phyloP scores from a whole-genome alignment of 2,888 invertebrate species.

The Deladenus siricidicola region DNA sequence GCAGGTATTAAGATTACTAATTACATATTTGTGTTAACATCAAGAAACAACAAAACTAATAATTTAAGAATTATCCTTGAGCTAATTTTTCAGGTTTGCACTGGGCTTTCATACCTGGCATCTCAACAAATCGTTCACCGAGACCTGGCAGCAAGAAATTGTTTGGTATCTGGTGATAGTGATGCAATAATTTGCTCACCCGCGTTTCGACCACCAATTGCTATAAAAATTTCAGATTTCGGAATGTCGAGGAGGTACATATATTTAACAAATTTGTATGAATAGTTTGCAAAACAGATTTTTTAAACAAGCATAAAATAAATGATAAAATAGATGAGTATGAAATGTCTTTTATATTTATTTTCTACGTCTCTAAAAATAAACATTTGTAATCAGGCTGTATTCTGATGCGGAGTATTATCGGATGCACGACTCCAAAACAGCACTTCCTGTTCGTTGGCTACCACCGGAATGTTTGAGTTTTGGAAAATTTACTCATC shows the following conservation, averaged over 20 bases:
- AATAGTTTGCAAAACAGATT: background rate
- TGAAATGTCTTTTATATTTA: background rate
- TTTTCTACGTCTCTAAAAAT: conserved; percentile 8
- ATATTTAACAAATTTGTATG: conserved; percentile 1
- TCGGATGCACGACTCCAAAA: conserved; percentile 33
- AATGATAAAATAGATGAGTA: too few species aligned
- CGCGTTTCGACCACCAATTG: conserved; percentile 36
- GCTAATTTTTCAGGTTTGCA: conserved; percentile 73
- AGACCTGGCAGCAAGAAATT: conserved; percentile 83
- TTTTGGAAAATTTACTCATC: conserved; percentile 92
- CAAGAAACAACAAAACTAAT: too few species aligned
- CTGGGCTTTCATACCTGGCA: conserved; percentile 62
- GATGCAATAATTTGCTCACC: conserved; percentile 32
- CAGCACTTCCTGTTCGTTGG: conserved; percentile 62
- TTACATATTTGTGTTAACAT: too few species aligned
- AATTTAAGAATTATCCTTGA: too few species aligned
- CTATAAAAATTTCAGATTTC: conserved; percentile 51
- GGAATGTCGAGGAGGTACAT: conserved; percentile 45
- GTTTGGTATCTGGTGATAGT: conserved; percentile 64
- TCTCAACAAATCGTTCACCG: conserved; percentile 88
- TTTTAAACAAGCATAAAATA: conserved; percentile 5
- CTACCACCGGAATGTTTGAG: conserved; percentile 96
- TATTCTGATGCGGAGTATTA: conserved; percentile 45
- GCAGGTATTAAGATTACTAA: too few species aligned
- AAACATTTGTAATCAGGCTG: conserved; percentile 23